Percentiles rank a stretch among this genome's conserved stretches.
Conservation (phyloP, 2,888 invertebrate genomes). For the Lasioglossum figueresi region DNA sequence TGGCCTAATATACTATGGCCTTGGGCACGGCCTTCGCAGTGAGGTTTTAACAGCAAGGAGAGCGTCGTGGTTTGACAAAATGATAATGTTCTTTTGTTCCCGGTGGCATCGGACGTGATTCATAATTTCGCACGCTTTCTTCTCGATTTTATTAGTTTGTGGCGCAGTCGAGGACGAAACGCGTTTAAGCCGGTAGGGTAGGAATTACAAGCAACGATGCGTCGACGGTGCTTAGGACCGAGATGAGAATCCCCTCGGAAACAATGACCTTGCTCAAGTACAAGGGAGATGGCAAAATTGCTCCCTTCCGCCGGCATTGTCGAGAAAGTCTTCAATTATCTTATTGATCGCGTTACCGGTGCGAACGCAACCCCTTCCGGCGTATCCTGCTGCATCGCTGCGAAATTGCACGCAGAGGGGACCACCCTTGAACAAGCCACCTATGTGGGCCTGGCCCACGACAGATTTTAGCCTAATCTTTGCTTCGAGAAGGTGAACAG, state of each 20-base stretch:
- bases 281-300: conserved; percentile 71
- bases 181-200: conserved; percentile 37
- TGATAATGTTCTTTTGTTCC: not conserved
- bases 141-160: conserved; percentile 28
- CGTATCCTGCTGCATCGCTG: conserved; percentile 53
- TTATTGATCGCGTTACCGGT: conserved; percentile 76
- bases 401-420: conserved; percentile 48
- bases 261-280: conserved; percentile 66
- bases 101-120: not conserved
- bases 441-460: not conserved
- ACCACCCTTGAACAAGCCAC: conserved; percentile 39
- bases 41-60: too few relatives aligned
- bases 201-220: conserved; percentile 45
- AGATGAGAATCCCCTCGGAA: conserved; percentile 65
- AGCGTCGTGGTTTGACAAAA: not conserved
- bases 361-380: conserved; percentile 70
- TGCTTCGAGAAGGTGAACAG: not conserved
- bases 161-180: not conserved
- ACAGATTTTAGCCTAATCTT: conserved; percentile 13
- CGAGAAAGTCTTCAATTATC: conserved; percentile 79
- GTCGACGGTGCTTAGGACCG: conserved; percentile 48
- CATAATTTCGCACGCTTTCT: conserved; percentile 32
- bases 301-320: conserved; percentile 74
- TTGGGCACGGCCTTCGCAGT: too few relatives aligned
- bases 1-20: too few relatives aligned